These are phyloP conservation scores for Eurosta solidaginis DNA, from an alignment of 1,140 invertebrate genomes.

Conservation along the genomic window DNA sequence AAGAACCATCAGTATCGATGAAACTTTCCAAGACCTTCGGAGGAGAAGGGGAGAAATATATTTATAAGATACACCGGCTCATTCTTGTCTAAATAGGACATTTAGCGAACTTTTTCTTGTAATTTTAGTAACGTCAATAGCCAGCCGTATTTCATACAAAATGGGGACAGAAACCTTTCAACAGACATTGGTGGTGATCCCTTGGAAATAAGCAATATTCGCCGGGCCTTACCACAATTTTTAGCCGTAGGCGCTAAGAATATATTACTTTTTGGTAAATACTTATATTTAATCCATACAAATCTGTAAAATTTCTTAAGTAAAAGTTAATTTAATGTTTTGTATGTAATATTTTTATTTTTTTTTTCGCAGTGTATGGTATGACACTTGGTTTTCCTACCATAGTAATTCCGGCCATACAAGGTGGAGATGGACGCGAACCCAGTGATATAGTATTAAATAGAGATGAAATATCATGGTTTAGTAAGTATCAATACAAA, in stretches of 20 bases:
- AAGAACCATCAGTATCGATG: too few species aligned
- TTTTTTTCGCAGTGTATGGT: conserved; percentile 65
- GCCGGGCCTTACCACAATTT: conserved; percentile 65
- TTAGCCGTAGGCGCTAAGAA: conserved; percentile 70
- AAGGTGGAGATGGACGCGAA: conserved; percentile 61
- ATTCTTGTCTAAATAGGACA: not conserved
- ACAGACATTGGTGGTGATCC: conserved; percentile 39
- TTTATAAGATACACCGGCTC: too few species aligned
- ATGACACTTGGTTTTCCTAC: conserved; percentile 78
- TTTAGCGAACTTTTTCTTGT: not conserved
- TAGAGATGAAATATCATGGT: conserved; percentile 74
- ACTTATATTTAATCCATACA: not conserved
- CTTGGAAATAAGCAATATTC: conserved; percentile 58
- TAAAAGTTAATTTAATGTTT: not conserved
- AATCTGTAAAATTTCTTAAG: not conserved
- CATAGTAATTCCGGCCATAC: conserved; percentile 74
- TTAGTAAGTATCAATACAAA: conserved; percentile 67
- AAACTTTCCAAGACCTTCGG: too few species aligned
- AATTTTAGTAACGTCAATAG: conserved; percentile 48
- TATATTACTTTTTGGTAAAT: conserved; percentile 65
- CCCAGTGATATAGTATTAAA: conserved; percentile 63
- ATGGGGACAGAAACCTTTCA: conserved; percentile 45
- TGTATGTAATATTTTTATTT: not conserved
- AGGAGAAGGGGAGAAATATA: too few species aligned
- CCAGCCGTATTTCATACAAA: conserved; percentile 57